These are phyloP conservation scores for Cyclargus thomasi DNA, from an alignment of 1,140 invertebrate genomes.

Conservation along the genomic window DNA sequence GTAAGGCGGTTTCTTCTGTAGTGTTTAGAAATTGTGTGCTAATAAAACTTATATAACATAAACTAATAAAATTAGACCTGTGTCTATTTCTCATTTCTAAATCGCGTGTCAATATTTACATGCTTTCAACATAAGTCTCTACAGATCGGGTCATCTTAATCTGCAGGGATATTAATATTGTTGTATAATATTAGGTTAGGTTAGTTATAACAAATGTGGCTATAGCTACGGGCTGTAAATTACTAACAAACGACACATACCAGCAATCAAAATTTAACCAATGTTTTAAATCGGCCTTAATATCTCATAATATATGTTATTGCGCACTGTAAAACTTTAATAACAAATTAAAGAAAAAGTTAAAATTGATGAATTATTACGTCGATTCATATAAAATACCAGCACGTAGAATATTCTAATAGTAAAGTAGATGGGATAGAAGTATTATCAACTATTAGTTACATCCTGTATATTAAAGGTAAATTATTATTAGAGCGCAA, in stretches of 20 bases:
- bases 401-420: too few relatives aligned
- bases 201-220: neutral
- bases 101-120: conserved; percentile 5
- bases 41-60: neutral
- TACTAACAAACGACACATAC: neutral
- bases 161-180: conserved; percentile 4
- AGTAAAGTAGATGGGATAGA: too few relatives aligned
- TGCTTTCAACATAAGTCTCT: neutral
- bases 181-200: conserved; percentile 1
- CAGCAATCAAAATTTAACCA: neutral
- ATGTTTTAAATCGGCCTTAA: too few relatives aligned
- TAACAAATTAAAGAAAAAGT: too few relatives aligned
- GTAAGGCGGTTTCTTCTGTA: neutral
- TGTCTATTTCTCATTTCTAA: neutral
- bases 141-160: neutral
- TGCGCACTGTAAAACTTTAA: too few relatives aligned
- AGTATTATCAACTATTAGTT: too few relatives aligned
- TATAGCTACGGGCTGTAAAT: neutral
- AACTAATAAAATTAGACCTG: conserved; percentile 4
- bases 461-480: too few relatives aligned
- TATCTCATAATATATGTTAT: too few relatives aligned
- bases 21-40: neutral
- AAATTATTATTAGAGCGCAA: too few relatives aligned
- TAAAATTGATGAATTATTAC: neutral
- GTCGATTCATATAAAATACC: too few relatives aligned